Conservation (phyloP, 2,888 invertebrate genomes). For the Gandaritis pyraliata region DNA sequence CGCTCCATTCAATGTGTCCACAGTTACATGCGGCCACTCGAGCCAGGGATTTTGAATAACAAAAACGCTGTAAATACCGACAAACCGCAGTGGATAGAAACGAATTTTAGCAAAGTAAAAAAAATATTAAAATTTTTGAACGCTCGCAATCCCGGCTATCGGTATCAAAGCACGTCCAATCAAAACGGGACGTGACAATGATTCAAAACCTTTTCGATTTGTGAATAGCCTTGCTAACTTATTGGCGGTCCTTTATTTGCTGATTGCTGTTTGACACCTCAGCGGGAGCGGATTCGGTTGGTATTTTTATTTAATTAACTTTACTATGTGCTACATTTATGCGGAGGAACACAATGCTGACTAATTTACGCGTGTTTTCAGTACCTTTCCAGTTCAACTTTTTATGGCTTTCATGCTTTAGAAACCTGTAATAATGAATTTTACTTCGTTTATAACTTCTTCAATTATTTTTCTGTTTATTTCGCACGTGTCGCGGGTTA, state of each 20-base stretch:
- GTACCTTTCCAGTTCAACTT: slow-evolving; percentile 61
- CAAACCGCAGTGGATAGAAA: slow-evolving; percentile 75
- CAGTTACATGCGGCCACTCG: slow-evolving; percentile 52
- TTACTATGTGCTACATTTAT: slow-evolving; percentile 35
- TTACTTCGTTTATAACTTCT: slow-evolving; percentile 1
- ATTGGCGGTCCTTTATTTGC: slow-evolving; percentile 80
- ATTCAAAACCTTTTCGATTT: slow-evolving; percentile 79
- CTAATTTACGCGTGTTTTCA: slow-evolving; percentile 73
- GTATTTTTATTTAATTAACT: slow-evolving; percentile 64
- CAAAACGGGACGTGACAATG: slow-evolving; percentile 82
- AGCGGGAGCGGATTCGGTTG: slow-evolving; percentile 66
- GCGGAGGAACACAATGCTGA: slow-evolving; percentile 66
- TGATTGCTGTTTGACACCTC: slow-evolving; percentile 80
- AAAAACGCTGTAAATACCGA: slow-evolving; percentile 75
- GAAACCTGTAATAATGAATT: slow-evolving; percentile 46
- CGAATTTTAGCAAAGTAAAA: slow-evolving; percentile 73
- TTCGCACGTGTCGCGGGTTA: slow-evolving; percentile 5
- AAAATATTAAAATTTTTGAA: slow-evolving; percentile 77
- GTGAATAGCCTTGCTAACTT: slow-evolving; percentile 79
- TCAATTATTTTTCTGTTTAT: not conserved
- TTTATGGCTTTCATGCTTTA: slow-evolving; percentile 53
- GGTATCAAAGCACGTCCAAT: slow-evolving; percentile 83
- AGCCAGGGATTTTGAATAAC: slow-evolving; percentile 59
- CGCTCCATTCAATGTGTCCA: slow-evolving; percentile 61
- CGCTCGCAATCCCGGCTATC: slow-evolving; percentile 80